A percentile compares a stretch with the other conserved stretches of the same genome.
Conservation (phyloP, 2,888 invertebrate genomes). For the Pantelozetes paolii region DNA sequence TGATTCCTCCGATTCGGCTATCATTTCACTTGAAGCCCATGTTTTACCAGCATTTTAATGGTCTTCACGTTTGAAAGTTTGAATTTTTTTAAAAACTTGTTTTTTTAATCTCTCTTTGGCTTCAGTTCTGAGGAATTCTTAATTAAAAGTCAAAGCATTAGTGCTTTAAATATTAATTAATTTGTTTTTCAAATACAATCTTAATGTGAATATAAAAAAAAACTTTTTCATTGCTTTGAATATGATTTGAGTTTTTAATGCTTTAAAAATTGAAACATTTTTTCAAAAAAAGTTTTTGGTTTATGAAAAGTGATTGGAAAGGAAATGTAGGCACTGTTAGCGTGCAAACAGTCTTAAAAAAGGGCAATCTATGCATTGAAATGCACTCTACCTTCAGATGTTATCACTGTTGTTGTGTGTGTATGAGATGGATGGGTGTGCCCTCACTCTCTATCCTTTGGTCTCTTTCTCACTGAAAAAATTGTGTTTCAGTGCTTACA, state of each 20-base stretch:
- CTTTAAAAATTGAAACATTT: not conserved
- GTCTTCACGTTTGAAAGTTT: not conserved
- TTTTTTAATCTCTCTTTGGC: not conserved
- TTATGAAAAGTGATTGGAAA: constrained; percentile 7
- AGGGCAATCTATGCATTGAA: not conserved
- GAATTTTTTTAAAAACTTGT: constrained; percentile 6
- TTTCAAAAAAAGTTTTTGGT: not conserved
- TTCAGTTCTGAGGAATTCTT: not conserved
- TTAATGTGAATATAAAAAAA: no score
- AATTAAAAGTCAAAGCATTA: not conserved
- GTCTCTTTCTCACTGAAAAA: not conserved
- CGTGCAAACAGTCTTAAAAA: constrained; percentile 18
- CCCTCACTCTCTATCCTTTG: not conserved
- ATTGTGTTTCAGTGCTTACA: not conserved
- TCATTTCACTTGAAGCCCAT: not conserved
- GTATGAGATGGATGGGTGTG: constrained; percentile 9
- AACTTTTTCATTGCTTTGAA: not conserved
- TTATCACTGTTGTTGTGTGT: constrained; percentile 20
- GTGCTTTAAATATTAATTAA: not conserved
- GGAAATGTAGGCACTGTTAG: constrained; percentile 17
- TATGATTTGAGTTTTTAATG: not conserved
- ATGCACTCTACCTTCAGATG: constrained; percentile 28
- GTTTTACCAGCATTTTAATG: constrained; percentile 7
- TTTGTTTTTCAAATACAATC: not conserved
- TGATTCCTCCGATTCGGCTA: no score